Conservation (phyloP, 2,797 vertebrate species). For the Otolemur crassicaudatus region DNA sequence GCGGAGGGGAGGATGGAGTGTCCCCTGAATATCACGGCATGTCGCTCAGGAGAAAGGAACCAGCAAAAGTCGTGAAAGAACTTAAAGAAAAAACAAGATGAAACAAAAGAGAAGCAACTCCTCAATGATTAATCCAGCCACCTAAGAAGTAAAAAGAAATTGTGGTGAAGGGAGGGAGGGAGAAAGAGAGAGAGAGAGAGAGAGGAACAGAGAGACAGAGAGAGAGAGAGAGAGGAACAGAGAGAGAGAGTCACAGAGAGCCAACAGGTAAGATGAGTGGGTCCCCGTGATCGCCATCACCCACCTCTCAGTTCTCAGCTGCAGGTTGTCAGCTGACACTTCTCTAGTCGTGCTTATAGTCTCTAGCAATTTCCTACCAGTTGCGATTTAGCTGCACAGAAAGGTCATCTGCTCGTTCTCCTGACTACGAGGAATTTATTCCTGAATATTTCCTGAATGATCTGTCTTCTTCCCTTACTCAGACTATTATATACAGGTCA, state of each 20-base stretch:
- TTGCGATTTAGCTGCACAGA: background rate
- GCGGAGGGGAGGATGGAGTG: background rate
- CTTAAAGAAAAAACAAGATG: background rate
- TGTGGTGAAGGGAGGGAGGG: background rate
- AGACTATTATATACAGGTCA: background rate
- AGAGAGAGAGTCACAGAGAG: too few relatives aligned
- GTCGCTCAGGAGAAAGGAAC: too few relatives aligned
- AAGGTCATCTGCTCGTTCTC: background rate
- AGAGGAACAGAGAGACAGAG: too few relatives aligned
- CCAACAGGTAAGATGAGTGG: background rate
- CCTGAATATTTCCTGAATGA: background rate
- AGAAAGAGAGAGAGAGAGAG: too few relatives aligned
- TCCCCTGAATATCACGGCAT: background rate
- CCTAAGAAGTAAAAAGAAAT: background rate
- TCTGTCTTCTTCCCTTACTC: background rate
- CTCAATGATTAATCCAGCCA: background rate
- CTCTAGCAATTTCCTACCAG: background rate
- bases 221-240: too few relatives aligned
- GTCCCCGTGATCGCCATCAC: background rate
- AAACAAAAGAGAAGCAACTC: background rate
- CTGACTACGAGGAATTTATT: background rate
- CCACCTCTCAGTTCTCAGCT: background rate
- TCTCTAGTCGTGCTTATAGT: background rate
- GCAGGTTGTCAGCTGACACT: background rate
- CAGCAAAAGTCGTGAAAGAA: background rate